Evolutionary conservation across 1,140 invertebrate genomes (phyloP), one percentile per base, ranked within the genome.

Genomic region (Thalassaphorura encarpata): DNA sequence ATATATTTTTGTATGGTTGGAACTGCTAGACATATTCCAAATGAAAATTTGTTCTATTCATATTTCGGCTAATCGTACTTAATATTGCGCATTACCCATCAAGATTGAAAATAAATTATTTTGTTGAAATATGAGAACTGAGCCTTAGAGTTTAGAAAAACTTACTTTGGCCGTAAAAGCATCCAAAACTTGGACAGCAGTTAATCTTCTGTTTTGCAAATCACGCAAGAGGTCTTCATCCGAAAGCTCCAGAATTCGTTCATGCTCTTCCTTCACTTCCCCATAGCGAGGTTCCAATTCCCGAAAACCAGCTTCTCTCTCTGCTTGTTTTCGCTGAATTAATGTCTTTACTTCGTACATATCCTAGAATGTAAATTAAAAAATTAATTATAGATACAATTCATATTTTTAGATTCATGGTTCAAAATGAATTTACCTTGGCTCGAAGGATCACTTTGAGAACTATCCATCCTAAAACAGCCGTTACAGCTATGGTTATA

Each of bases 151-250:
- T 45, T 58, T 33, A 51, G 5, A 24, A 23, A 16, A 19, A 26
- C 16, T 43, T 56, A 64, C 63, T 45, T 62, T 61, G 16, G 59
- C 56, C 27, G 58, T 60, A 39, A 55, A 65, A 18, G 63, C 63
- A 31, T 60, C 51, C 18, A 61, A 40, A n/a, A 65, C 63, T 43
- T 56, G 28, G 3, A 31, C 41, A 2, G 63, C 63, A n/a, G 27
- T 61, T 19, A 65, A 46, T 46, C 60, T 33, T 26, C 63, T 49
- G 18, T 24, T 28, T 39, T 65, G 63, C n/a, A 65, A 43, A 26
- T 58, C 21, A 2, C 47, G 41, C 36, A 65, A 56, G 1, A 65
- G 42, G 1, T 57, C 43, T 19, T 56, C 49, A 39, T 65, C 63
- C 2, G 45, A 33, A 2, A 65, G 21, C 5, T 23, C 24, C 15